Conservation (phyloP, 2,888 invertebrate species). For the Dicranocentrus wangi region DNA sequence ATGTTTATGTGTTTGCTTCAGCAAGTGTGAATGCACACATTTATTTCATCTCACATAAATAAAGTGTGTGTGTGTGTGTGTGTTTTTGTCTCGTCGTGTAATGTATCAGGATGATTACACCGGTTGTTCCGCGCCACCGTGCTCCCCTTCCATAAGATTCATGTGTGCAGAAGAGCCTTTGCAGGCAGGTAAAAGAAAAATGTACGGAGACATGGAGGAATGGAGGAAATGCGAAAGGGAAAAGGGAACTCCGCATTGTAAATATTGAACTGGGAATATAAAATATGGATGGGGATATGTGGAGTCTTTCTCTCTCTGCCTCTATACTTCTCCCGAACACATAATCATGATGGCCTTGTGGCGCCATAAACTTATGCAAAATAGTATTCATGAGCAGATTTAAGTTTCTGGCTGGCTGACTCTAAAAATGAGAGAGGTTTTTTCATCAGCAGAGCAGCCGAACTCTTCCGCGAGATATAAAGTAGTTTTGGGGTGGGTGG, state of each 20-base stretch:
- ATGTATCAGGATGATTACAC: background rate
- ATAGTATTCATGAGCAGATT: slow-evolving; percentile 1
- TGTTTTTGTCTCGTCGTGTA: no score
- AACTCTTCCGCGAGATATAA: background rate
- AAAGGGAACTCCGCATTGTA: background rate
- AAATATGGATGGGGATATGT: no score
- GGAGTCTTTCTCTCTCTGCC: no score
- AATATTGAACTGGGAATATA: no score
- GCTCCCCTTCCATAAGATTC: background rate
- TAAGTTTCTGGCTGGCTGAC: slow-evolving; percentile 4
- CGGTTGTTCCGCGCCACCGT: background rate
- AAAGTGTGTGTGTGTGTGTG: background rate
- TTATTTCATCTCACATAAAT: slow-evolving; percentile 28
- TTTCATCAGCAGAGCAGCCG: background rate
- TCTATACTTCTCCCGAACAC: no score
- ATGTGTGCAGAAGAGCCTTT: background rate
- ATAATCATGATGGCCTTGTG: no score
- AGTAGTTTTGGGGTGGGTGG: no score
- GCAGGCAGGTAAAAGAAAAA: background rate
- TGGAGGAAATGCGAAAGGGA: no score
- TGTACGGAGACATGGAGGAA: background rate
- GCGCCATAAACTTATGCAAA: background rate
- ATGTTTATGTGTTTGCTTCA: slow-evolving; percentile 44
- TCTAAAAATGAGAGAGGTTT: slow-evolving; percentile 11
- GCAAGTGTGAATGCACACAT: slow-evolving; percentile 40